phyloP scores from a whole-genome alignment of 2,113 vertebrate species.

The Blennius ocellaris region DNA sequence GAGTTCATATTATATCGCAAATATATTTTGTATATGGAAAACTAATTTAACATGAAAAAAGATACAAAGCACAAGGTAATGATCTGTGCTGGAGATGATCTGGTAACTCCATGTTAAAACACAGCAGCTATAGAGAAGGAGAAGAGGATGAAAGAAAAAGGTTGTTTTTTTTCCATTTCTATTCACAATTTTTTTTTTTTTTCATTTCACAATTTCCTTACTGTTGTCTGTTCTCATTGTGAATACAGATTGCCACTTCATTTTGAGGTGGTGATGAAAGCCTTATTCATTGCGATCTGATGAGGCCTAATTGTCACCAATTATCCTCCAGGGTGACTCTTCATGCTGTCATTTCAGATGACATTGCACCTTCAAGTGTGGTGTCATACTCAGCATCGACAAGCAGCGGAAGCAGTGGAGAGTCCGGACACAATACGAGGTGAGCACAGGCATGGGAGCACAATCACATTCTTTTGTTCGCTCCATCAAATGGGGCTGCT shows the following conservation, averaged over 20 bases:
- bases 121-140: not conserved
- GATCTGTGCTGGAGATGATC: not conserved
- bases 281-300: not conserved
- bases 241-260: conserved; percentile 23
- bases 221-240: not conserved
- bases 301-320: conserved; percentile 20
- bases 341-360: conserved; percentile 48
- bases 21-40: too few relatives aligned
- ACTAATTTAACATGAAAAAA: too few relatives aligned
- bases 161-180: not conserved
- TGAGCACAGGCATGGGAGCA: conserved; percentile 40
- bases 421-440: conserved; percentile 36
- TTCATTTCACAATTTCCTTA: not conserved
- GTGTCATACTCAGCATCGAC: conserved; percentile 34
- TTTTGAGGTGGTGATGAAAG: conserved; percentile 10
- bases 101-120: not conserved
- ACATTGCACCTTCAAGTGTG: conserved; percentile 69
- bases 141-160: not conserved
- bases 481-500: conserved; percentile 38
- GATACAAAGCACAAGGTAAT: not conserved
- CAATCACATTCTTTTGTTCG: conserved; percentile 59
- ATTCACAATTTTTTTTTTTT: not conserved
- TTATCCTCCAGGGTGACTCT: conserved; percentile 20
- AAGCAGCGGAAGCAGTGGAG: not conserved
- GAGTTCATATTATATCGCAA: too few relatives aligned